Evolutionary conservation across 2,888 invertebrate genomes (phyloP).

Genomic region (Pollenia amentaria): DNA sequence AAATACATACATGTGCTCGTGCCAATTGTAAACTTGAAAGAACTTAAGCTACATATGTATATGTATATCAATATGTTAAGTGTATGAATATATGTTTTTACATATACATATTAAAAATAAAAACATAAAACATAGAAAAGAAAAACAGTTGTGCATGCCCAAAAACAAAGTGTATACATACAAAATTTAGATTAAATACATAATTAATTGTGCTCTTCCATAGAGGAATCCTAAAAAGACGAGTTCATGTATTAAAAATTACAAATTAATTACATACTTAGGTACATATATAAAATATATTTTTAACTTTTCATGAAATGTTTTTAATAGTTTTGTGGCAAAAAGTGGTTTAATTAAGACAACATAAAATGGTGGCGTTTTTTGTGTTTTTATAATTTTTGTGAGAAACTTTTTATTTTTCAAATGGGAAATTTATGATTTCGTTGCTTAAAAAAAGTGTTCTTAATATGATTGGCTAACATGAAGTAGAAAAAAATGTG

Average conservation of each 20-base stretch:
- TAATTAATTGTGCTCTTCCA: constrained; percentile 35
- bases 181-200: not conserved
- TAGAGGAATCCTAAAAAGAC: not conserved
- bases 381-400: constrained; percentile 60
- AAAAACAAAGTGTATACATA: constrained; percentile 51
- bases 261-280: not conserved
- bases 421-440: constrained; percentile 13
- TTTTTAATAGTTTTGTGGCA: constrained; percentile 43
- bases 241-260: too few relatives aligned
- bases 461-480: constrained; percentile 10
- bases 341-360: constrained; percentile 51
- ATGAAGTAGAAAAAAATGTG: not conserved
- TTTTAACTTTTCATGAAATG: constrained; percentile 3
- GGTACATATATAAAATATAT: constrained; percentile 10
- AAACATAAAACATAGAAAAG: not conserved
- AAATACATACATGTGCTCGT: constrained; percentile 11
- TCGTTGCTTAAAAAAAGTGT: constrained; percentile 33
- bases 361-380: constrained; percentile 40
- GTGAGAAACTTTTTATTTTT: constrained; percentile 47
- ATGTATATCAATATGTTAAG: not conserved
- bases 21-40: constrained; percentile 46
- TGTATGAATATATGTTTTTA: not conserved
- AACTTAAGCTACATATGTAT: not conserved
- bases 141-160: constrained; percentile 32
- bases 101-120: too few relatives aligned